Percentiles rank a stretch among this genome's conserved stretches.
These are phyloP conservation scores for Marronus borbonicus DNA, from an alignment of 2,888 invertebrate species.

Conservation along the genomic window DNA sequence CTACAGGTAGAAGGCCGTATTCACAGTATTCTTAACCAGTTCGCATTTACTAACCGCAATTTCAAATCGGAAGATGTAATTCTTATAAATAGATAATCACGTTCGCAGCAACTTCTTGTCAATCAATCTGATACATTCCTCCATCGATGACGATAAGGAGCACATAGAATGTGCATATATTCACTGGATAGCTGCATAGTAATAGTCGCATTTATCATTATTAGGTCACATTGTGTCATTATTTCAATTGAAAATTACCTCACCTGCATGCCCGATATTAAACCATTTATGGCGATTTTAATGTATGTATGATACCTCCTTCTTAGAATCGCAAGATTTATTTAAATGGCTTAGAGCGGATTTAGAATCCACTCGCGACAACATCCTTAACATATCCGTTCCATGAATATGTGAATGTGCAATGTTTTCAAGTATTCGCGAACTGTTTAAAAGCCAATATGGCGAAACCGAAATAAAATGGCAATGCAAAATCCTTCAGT, in stretches of 20 bases:
- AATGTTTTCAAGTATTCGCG: background rate
- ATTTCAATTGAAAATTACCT: conserved; percentile 35
- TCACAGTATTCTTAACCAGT: too few relatives aligned
- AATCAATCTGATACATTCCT: background rate
- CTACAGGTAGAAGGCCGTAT: too few relatives aligned
- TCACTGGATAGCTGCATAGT: background rate
- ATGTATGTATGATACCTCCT: conserved; percentile 13
- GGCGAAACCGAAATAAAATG: background rate
- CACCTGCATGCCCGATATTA: conserved; percentile 20
- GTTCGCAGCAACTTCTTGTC: background rate
- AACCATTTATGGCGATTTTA: conserved; percentile 26
- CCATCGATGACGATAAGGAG: background rate
- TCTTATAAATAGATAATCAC: too few relatives aligned
- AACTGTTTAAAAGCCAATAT: conserved; percentile 4
- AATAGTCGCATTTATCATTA: conserved; percentile 16
- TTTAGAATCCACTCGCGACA: background rate
- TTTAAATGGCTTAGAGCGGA: background rate
- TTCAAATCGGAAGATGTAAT: too few relatives aligned
- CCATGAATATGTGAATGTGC: background rate
- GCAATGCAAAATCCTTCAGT: conserved; percentile 1
- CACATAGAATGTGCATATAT: conserved; percentile 13
- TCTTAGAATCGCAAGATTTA: conserved; percentile 8
- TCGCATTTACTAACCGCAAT: too few relatives aligned
- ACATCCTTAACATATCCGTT: conserved; percentile 1
- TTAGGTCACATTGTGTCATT: conserved; percentile 26